Evolutionary conservation across 2,797 vertebrate species (phyloP).

Genomic region (Dryobates pubescens): DNA sequence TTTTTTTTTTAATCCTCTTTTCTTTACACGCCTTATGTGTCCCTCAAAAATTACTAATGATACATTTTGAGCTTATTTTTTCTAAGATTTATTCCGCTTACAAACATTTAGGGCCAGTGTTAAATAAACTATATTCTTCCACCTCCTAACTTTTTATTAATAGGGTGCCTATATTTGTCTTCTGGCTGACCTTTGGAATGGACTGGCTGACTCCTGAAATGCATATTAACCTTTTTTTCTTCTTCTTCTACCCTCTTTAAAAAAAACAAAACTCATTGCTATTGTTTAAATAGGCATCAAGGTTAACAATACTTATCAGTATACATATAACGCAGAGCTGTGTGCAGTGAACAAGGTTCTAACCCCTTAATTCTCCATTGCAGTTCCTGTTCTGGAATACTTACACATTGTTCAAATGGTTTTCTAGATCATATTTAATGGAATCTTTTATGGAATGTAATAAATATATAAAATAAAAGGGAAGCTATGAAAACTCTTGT

Average conservation of each 20-base stretch:
- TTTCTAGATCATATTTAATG: conserved; percentile 5
- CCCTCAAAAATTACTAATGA: conserved; percentile 53
- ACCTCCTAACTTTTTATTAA: conserved; percentile 9
- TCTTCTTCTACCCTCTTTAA: neutral
- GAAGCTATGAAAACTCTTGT: conserved; percentile 66
- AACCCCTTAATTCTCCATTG: conserved; percentile 7
- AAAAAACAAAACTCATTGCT: neutral
- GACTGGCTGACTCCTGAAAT: conserved; percentile 17
- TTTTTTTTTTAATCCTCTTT: neutral
- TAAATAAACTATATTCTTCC: conserved; percentile 14
- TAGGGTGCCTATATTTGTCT: neutral
- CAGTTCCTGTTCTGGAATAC: neutral
- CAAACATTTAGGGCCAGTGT: neutral
- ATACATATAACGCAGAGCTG: neutral
- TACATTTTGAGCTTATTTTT: neutral
- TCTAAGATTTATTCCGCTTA: conserved; percentile 3
- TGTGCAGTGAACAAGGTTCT: conserved; percentile 11
- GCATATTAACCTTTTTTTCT: neutral
- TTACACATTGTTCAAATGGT: neutral
- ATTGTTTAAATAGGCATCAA: neutral
- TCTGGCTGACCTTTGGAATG: conserved; percentile 5
- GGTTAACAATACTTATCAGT: conserved; percentile 21
- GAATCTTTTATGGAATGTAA: conserved; percentile 19
- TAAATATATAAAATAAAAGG: conserved; percentile 62
- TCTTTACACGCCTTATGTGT: conserved; percentile 1